Percentiles rank a stretch among this genome's conserved stretches.
phyloP scores from a whole-genome alignment of 2,888 invertebrate genomes.

The Lasioglossum zephyrum region DNA sequence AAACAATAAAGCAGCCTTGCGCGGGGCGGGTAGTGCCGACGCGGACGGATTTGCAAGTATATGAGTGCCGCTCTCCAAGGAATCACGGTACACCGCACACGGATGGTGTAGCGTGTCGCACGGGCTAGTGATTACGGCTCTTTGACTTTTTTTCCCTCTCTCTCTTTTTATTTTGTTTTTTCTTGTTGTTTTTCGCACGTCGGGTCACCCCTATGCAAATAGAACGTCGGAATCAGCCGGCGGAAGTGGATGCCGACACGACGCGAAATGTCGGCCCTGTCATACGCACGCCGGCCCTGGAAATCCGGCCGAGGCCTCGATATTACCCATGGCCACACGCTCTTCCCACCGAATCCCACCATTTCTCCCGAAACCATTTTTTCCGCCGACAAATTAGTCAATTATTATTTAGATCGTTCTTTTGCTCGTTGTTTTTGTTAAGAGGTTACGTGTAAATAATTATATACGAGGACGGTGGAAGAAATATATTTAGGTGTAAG shows the following conservation, averaged over 20 bases:
- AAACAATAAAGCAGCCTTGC: slow-evolving; percentile 28
- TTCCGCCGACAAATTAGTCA: too few relatives aligned
- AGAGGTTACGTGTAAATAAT: too few relatives aligned
- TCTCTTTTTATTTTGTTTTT: slow-evolving; percentile 12
- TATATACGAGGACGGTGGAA: too few relatives aligned
- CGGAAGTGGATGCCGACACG: slow-evolving; percentile 64
- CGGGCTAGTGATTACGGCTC: slow-evolving; percentile 55
- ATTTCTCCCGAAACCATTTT: neutral
- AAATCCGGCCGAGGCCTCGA: slow-evolving; percentile 25
- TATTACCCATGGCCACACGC: neutral
- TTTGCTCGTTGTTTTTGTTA: too few relatives aligned
- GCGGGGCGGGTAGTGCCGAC: neutral
- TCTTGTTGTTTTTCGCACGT: neutral
- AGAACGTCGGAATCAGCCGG: slow-evolving; percentile 67
- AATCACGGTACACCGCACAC: slow-evolving; percentile 34
- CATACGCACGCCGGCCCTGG: slow-evolving; percentile 57
- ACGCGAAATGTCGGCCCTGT: slow-evolving; percentile 68
- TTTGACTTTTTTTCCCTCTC: neutral
- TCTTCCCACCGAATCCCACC: neutral
- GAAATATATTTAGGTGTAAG: too few relatives aligned
- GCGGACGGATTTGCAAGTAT: slow-evolving; percentile 39
- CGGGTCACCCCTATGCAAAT: slow-evolving; percentile 64
- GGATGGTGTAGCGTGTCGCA: slow-evolving; percentile 22
- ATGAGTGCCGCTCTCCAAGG: slow-evolving; percentile 45
- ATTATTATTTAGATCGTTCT: too few relatives aligned